Percentiles rank a stretch among this genome's conserved stretches.
These are phyloP conservation scores for Lysiphlebus fabarum DNA, from an alignment of 1,140 invertebrate species.

Conservation along the genomic window DNA sequence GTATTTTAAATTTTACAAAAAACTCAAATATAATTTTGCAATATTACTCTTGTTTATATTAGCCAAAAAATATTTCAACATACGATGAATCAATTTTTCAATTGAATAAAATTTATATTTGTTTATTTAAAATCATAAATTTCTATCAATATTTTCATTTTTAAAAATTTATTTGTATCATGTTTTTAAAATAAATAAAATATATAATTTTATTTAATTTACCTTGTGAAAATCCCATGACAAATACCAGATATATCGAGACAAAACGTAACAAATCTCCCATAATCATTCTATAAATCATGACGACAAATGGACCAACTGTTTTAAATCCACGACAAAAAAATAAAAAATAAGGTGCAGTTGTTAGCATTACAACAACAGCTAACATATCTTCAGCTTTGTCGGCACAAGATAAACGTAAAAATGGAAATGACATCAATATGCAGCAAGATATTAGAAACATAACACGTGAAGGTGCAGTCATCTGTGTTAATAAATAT, in stretches of 20 bases:
- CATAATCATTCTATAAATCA: conserved; percentile 98
- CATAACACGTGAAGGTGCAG: conserved; percentile 85
- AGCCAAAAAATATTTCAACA: no score
- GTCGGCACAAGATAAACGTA: conserved; percentile 79
- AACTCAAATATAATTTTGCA: no score
- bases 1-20: no score
- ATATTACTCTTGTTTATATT: no score
- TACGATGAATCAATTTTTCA: no score
- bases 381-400: conserved; percentile 87
- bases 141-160: no score
- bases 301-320: conserved; percentile 97
- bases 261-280: conserved; percentile 93
- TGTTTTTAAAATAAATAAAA: no score
- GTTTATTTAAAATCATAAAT: no score
- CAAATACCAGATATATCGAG: conserved; percentile 93
- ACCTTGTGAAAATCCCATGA: conserved; percentile 97
- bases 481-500: conserved; percentile 62
- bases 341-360: conserved; percentile 96
- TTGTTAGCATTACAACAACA: conserved; percentile 91
- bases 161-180: no score
- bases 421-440: conserved; percentile 77
- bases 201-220: neutral
- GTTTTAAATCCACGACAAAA: conserved; percentile 97
- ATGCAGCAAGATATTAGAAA: conserved; percentile 90
- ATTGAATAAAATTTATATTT: no score